A percentile compares a stretch with the other conserved stretches of the same genome.
These are phyloP conservation scores for Pherbina coryleti DNA, from an alignment of 2,888 invertebrate genomes.

Conservation along the genomic window DNA sequence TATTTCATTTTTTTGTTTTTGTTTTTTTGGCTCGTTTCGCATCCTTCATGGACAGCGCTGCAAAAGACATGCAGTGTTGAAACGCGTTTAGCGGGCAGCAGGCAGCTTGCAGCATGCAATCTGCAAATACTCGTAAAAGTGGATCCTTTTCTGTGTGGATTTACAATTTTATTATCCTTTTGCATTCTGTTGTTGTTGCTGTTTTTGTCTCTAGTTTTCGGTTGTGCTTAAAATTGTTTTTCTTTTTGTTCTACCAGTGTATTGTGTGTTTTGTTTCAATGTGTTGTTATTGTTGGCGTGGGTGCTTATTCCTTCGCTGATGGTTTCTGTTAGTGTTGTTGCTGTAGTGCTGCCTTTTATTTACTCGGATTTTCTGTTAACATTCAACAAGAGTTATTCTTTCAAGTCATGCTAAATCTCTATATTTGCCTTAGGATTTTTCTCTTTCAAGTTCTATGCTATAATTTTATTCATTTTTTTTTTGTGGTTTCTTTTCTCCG, in stretches of 20 bases:
- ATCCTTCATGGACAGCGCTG: not conserved
- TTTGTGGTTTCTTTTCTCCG: too few species aligned
- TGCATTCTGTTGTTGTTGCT: conserved; percentile 9
- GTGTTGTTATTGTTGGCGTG: not conserved
- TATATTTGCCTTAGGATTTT: not conserved
- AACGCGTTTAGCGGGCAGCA: not conserved
- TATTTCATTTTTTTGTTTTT: not conserved
- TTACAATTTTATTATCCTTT: conserved; percentile 31
- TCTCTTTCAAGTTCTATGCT: not conserved
- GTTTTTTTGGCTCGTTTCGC: not conserved
- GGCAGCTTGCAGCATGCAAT: not conserved
- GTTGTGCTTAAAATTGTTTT: not conserved
- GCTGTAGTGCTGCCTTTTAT: not conserved
- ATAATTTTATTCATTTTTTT: too few species aligned
- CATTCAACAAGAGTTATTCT: conserved; percentile 12
- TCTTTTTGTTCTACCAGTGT: not conserved
- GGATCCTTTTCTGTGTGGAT: conserved; percentile 18
- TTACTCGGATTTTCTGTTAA: not conserved
- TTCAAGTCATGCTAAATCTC: conserved; percentile 10
- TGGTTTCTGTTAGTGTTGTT: not conserved
- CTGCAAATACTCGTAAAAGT: not conserved
- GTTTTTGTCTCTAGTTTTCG: not conserved
- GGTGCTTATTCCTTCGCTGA: not conserved
- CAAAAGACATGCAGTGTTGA: not conserved
- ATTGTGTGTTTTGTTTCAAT: not conserved